Conservation (phyloP, 2,888 invertebrate species). For the Mongoloraphidia duomilia region DNA sequence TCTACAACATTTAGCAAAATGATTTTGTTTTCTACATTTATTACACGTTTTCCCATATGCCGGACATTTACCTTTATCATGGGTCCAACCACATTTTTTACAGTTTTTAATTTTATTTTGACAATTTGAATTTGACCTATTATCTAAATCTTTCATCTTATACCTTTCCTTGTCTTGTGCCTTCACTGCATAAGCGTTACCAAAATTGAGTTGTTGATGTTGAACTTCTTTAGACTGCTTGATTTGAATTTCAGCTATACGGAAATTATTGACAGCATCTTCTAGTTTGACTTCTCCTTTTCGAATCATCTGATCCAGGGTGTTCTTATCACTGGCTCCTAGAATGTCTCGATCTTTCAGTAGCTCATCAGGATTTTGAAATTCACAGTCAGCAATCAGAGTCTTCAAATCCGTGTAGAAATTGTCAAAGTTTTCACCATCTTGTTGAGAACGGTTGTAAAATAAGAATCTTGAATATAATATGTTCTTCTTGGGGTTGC, state of each 20-base stretch:
- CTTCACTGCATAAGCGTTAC: background rate
- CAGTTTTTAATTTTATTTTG: no score
- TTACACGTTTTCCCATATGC: no score
- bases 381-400: background rate
- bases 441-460: no score
- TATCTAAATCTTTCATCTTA: background rate
- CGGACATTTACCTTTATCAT: no score
- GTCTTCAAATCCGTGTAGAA: background rate
- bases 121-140: no score
- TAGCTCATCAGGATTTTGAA: background rate
- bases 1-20: no score
- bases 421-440: background rate
- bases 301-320: background rate
- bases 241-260: background rate
- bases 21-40: no score
- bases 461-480: background rate
- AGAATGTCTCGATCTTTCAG: no score
- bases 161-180: background rate
- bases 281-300: background rate
- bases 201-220: background rate
- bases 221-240: background rate
- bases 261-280: background rate
- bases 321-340: no score
- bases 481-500: background rate
- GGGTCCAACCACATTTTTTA: no score